phyloP scores from a whole-genome alignment of 2,113 vertebrate genomes.

The Bujurquina vittata region DNA sequence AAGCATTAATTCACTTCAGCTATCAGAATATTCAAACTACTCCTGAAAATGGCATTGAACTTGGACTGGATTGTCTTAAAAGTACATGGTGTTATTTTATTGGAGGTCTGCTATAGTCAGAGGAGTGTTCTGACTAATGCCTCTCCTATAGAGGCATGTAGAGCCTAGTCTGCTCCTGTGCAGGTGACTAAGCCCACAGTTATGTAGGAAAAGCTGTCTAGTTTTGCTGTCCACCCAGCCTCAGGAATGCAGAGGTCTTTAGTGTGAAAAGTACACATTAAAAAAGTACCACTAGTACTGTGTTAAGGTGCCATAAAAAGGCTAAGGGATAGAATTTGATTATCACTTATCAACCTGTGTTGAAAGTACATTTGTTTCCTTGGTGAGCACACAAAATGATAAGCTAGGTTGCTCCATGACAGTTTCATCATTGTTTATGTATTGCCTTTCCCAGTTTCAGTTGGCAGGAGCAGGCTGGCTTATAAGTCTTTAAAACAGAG shows the following conservation, averaged over 20 bases:
- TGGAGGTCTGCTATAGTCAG: not conserved
- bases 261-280: slow-evolving; percentile 46
- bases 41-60: not conserved
- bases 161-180: slow-evolving; percentile 54
- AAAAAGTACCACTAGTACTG: slow-evolving; percentile 18
- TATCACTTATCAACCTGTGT: not conserved
- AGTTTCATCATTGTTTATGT: not conserved
- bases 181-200: slow-evolving; percentile 65
- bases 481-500: not conserved
- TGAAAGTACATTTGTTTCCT: not conserved
- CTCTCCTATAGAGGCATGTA: slow-evolving; percentile 54
- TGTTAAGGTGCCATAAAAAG: not conserved
- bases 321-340: not conserved
- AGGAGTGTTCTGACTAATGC: slow-evolving; percentile 28
- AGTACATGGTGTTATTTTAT: slow-evolving; percentile 21
- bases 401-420: not conserved
- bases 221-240: slow-evolving; percentile 54
- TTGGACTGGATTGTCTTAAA: not conserved
- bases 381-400: not conserved
- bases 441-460: slow-evolving; percentile 8
- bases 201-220: slow-evolving; percentile 66
- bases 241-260: slow-evolving; percentile 66
- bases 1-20: slow-evolving; percentile 5
- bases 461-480: not conserved
- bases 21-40: not conserved